A percentile compares a stretch with the other conserved stretches of the same genome.
Evolutionary conservation across 1,140 invertebrate genomes (phyloP).

Genomic region (Magallana ariakensis): DNA sequence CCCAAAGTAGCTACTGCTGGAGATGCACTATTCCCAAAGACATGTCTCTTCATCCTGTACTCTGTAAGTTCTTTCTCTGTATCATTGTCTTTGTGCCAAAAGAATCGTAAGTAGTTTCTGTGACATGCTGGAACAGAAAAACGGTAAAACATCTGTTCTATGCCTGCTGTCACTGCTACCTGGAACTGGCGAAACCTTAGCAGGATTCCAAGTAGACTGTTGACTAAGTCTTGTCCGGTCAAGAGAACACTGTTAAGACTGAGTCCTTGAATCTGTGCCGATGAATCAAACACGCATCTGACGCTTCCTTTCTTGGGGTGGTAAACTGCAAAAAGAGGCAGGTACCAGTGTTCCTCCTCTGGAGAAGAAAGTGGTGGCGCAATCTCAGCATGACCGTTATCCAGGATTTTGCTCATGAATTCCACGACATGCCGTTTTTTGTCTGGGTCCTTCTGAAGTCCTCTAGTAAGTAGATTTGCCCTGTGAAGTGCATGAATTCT

Average conservation of each 20-base stretch:
- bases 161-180: conserved; percentile 54
- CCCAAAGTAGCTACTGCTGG: conserved; percentile 52
- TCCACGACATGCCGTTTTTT: conserved; percentile 43
- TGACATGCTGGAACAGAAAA: conserved; percentile 45
- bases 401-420: conserved; percentile 54
- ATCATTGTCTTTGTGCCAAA: conserved; percentile 57
- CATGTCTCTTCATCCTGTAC: conserved; percentile 57
- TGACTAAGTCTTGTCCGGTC: conserved; percentile 75
- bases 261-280: conserved; percentile 48
- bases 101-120: conserved; percentile 53
- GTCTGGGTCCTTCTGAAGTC: conserved; percentile 44
- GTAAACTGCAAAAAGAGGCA: conserved; percentile 56
- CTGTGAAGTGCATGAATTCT: conserved; percentile 21
- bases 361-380: conserved; percentile 24
- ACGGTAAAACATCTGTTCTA: conserved; percentile 58
- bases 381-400: conserved; percentile 46
- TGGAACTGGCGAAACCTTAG: conserved; percentile 58
- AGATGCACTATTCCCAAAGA: conserved; percentile 58
- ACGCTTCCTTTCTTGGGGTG: conserved; percentile 51
- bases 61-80: conserved; percentile 30
- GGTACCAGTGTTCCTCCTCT: conserved; percentile 50
- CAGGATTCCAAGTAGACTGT: conserved; percentile 57
- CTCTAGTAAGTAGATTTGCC: conserved; percentile 28
- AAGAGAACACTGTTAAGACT: conserved; percentile 65
- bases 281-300: conserved; percentile 54